Percentiles rank a stretch among this genome's conserved stretches.
Evolutionary conservation across 2,888 invertebrate genomes (phyloP).

Genomic region (Nephrocerus scutellatus): DNA sequence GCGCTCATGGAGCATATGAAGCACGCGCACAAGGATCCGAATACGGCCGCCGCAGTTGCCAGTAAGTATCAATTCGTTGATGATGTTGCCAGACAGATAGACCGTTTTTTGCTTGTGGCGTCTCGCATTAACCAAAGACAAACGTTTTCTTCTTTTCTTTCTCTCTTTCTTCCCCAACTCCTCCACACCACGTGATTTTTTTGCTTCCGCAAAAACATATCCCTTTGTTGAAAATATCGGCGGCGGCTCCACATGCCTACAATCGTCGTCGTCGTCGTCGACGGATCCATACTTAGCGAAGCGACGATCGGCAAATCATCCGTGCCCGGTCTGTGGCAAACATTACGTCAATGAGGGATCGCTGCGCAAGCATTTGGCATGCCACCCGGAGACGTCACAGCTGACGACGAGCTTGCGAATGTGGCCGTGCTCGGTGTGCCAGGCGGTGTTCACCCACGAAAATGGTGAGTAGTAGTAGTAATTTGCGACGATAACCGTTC

Average conservation of each 20-base stretch:
- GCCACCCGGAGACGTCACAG: slow-evolving; percentile 86
- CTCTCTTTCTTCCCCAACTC: slow-evolving; percentile 22
- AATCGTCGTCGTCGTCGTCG: slow-evolving; percentile 34
- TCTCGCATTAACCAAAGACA: slow-evolving; percentile 32
- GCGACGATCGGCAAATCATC: slow-evolving; percentile 89
- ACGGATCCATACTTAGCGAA: slow-evolving; percentile 82
- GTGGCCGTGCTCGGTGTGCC: slow-evolving; percentile 95
- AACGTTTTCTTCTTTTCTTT: slow-evolving; percentile 11
- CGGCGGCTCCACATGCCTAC: slow-evolving; percentile 23
- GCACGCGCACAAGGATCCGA: slow-evolving; percentile 78
- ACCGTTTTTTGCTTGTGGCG: slow-evolving; percentile 18
- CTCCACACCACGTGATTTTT: slow-evolving; percentile 9
- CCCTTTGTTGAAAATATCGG: slow-evolving; percentile 26
- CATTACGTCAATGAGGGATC: slow-evolving; percentile 94
- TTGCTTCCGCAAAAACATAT: slow-evolving; percentile 27
- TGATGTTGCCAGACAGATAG: no score
- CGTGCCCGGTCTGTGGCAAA: slow-evolving; percentile 91
- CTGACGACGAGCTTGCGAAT: slow-evolving; percentile 80
- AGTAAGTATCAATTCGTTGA: slow-evolving; percentile 30
- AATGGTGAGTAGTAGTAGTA: slow-evolving; percentile 82
- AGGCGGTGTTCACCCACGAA: slow-evolving; percentile 91
- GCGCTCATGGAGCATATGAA: slow-evolving; percentile 95
- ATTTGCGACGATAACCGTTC: no score
- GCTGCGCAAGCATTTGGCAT: slow-evolving; percentile 84
- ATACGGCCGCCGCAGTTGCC: slow-evolving; percentile 23